Percentiles rank a stretch among this genome's conserved stretches.
Conservation (phyloP, 2,888 invertebrate genomes). For the Apodemia hepburni region DNA sequence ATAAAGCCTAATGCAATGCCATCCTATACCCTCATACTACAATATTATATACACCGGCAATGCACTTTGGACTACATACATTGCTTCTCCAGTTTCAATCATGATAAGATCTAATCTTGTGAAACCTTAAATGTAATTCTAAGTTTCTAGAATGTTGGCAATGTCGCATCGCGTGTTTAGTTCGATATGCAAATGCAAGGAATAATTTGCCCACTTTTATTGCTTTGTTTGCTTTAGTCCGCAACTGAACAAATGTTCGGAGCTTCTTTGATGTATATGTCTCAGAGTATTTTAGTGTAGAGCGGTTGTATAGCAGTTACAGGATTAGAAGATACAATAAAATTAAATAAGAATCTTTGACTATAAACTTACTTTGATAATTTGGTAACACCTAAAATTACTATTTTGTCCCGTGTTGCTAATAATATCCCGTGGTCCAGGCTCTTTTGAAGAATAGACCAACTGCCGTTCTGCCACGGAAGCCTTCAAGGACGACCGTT, state of each 20-base stretch:
- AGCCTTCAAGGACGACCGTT: too few species aligned
- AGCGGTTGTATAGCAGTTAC: not conserved
- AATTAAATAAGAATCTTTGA: too few species aligned
- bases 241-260: slow-evolving; percentile 19
- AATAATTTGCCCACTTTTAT: slow-evolving; percentile 57
- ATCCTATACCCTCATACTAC: slow-evolving; percentile 29
- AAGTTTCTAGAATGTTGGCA: slow-evolving; percentile 37
- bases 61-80: slow-evolving; percentile 43
- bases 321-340: too few species aligned
- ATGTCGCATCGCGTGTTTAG: slow-evolving; percentile 40
- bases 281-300: slow-evolving; percentile 8
- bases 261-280: slow-evolving; percentile 13
- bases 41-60: slow-evolving; percentile 21
- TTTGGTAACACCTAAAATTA: too few species aligned
- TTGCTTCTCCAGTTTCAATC: slow-evolving; percentile 46
- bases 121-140: slow-evolving; percentile 61
- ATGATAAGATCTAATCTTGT: slow-evolving; percentile 43
- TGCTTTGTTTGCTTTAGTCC: slow-evolving; percentile 33
- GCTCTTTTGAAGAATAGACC: too few species aligned
- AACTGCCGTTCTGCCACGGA: too few species aligned
- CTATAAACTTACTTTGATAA: too few species aligned
- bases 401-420: too few species aligned
- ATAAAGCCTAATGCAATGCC: slow-evolving; percentile 50
- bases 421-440: too few species aligned
- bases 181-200: slow-evolving; percentile 56